These are phyloP conservation scores for Argentina silus DNA, from an alignment of 2,797 vertebrate species.

Conservation along the genomic window DNA sequence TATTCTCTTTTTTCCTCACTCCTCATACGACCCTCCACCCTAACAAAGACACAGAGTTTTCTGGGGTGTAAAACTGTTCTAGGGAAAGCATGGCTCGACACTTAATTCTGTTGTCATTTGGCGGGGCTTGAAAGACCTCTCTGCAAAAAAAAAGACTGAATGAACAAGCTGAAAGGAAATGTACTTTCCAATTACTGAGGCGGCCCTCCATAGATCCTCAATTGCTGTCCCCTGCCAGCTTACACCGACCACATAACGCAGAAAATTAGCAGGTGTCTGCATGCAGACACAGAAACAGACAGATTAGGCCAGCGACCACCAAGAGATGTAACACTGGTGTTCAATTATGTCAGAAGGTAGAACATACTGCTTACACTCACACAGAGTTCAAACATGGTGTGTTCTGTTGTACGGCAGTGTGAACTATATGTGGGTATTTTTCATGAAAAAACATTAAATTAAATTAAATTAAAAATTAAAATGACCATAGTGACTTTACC, in stretches of 20 bases:
- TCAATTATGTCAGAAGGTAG: slow-evolving; percentile 43
- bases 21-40: slow-evolving; percentile 47
- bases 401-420: slow-evolving; percentile 9
- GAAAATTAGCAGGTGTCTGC: slow-evolving; percentile 83
- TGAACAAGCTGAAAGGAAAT: slow-evolving; percentile 69
- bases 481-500: not conserved
- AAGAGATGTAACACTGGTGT: slow-evolving; percentile 34
- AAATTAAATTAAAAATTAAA: too few species aligned
- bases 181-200: slow-evolving; percentile 76
- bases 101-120: slow-evolving; percentile 78
- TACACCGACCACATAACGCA: slow-evolving; percentile 63
- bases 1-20: slow-evolving; percentile 46
- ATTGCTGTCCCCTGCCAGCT: slow-evolving; percentile 49
- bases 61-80: slow-evolving; percentile 66
- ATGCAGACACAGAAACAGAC: slow-evolving; percentile 68
- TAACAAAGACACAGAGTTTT: slow-evolving; percentile 68
- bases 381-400: slow-evolving; percentile 42
- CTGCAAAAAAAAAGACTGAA: slow-evolving; percentile 66
- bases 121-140: slow-evolving; percentile 74
- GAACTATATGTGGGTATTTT: not conserved
- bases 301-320: slow-evolving; percentile 47
- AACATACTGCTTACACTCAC: slow-evolving; percentile 22
- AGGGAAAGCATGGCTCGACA: slow-evolving; percentile 67
- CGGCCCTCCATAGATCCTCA: slow-evolving; percentile 47
- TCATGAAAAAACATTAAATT: not conserved